Conservation (phyloP, 37 sponge, comb jelly and placozoan species). For the Aphrocallistes beatrix region DNA sequence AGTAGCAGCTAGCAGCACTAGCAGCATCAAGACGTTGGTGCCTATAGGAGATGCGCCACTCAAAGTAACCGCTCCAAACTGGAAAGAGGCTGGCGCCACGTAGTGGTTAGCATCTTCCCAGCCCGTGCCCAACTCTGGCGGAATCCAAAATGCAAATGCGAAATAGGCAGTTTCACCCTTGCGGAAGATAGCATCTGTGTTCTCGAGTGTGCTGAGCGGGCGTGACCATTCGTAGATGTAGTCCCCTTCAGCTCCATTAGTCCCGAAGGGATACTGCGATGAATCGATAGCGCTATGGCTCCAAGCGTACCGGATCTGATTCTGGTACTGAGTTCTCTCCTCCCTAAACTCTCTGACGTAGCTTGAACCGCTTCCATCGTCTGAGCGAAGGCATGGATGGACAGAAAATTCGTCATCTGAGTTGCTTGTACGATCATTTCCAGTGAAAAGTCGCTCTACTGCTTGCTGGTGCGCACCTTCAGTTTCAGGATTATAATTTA, state of each 20-base stretch:
- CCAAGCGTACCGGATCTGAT: conserved; percentile 27
- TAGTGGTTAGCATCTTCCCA: conserved; percentile 24
- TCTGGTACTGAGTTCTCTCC: neutral
- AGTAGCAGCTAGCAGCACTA: too few species aligned
- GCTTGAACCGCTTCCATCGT: neutral
- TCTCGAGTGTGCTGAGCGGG: neutral
- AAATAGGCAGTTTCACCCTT: neutral
- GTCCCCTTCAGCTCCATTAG: neutral
- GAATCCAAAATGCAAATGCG: conserved; percentile 25
- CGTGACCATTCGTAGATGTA: conserved; percentile 12
- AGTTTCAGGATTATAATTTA: neutral
- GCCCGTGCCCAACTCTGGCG: neutral
- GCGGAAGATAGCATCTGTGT: conserved; percentile 16
- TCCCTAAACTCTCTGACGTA: neutral
- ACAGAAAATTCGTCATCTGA: conserved; percentile 26
- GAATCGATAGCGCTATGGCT: conserved; percentile 9
- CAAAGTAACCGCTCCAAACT: conserved; percentile 17
- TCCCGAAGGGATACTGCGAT: neutral
- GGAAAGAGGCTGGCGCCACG: conserved; percentile 15
- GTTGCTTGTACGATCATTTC: conserved; percentile 26
- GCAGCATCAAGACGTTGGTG: too few species aligned
- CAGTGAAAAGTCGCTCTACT: conserved; percentile 20
- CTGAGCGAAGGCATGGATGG: conserved; percentile 25
- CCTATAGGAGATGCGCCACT: too few species aligned
- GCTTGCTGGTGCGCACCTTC: neutral